A percentile compares a stretch with the other conserved stretches of the same genome.
Evolutionary conservation across 2,797 vertebrate species (phyloP).

Genomic region (Nothura maculosa): DNA sequence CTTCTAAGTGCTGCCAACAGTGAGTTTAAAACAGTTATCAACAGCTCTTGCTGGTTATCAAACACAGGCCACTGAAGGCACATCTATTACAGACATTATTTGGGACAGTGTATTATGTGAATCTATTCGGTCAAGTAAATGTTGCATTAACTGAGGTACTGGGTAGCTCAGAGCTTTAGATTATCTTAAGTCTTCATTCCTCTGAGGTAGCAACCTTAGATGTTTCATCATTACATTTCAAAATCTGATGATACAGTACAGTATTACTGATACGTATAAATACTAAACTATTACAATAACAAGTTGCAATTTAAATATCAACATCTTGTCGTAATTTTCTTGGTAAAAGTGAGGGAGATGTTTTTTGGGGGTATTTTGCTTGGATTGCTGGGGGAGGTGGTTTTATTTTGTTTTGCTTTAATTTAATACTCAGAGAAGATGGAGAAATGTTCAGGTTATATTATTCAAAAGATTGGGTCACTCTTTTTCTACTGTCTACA

Average conservation of each 20-base stretch:
- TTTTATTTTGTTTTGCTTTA: too few species aligned
- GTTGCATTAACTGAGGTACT: not conserved
- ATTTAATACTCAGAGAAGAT: too few species aligned
- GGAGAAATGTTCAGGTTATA: not conserved
- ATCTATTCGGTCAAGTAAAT: not conserved
- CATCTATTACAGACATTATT: not conserved
- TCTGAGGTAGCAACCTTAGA: not conserved
- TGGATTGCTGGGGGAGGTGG: accelerated
- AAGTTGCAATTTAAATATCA: not conserved
- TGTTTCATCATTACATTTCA: not conserved
- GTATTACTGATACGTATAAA: not conserved
- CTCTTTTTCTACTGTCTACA: not conserved
- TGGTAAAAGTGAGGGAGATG: not conserved
- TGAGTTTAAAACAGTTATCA: not conserved
- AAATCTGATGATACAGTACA: not conserved
- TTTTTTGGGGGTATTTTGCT: not conserved
- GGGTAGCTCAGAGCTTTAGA: not conserved
- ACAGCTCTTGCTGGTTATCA: not conserved
- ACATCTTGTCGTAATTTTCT: not conserved
- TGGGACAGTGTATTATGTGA: not conserved
- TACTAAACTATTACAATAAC: not conserved
- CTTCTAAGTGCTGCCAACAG: not conserved
- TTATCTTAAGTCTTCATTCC: not conserved
- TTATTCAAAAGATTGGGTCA: not conserved
- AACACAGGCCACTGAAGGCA: not conserved